Evolutionary conservation across 2,888 invertebrate genomes (phyloP).

Genomic region (Clepsis dumicolana): DNA sequence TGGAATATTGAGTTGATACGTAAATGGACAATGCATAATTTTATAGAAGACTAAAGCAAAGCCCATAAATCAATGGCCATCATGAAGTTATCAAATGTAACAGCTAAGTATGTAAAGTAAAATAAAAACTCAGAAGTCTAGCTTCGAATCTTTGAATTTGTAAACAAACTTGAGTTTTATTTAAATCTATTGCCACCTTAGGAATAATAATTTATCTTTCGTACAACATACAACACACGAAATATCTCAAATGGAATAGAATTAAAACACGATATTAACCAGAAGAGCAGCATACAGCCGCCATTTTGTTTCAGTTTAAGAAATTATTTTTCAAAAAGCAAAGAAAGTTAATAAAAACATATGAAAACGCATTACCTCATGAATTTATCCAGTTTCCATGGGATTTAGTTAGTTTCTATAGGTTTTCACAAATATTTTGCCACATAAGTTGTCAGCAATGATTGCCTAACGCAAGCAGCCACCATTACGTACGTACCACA

Average conservation of each 20-base stretch:
- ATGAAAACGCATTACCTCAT: constrained; percentile 58
- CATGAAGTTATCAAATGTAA: not conserved
- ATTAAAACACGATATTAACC: not conserved
- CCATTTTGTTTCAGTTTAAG: constrained; percentile 46
- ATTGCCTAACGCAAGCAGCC: constrained; percentile 71
- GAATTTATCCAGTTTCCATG: constrained; percentile 49
- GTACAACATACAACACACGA: not conserved
- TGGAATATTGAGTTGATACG: no score
- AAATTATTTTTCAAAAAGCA: constrained; percentile 10
- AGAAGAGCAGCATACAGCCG: constrained; percentile 26
- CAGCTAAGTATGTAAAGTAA: not conserved
- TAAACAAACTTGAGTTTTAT: constrained; percentile 45
- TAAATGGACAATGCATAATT: no score
- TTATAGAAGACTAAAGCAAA: not conserved
- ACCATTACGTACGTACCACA: constrained; percentile 72
- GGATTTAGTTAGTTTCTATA: constrained; percentile 65
- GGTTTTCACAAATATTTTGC: constrained; percentile 68
- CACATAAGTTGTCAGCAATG: constrained; percentile 85
- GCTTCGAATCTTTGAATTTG: constrained; percentile 49
- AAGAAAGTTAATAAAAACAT: constrained; percentile 41
- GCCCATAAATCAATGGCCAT: no score
- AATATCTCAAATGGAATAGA: not conserved
- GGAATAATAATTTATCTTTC: constrained; percentile 47
- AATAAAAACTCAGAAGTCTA: not conserved
- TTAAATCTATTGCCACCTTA: constrained; percentile 62